Base-by-base conservation (phyloP, 2,113 vertebrate species). In the Gallinago media region DNA sequence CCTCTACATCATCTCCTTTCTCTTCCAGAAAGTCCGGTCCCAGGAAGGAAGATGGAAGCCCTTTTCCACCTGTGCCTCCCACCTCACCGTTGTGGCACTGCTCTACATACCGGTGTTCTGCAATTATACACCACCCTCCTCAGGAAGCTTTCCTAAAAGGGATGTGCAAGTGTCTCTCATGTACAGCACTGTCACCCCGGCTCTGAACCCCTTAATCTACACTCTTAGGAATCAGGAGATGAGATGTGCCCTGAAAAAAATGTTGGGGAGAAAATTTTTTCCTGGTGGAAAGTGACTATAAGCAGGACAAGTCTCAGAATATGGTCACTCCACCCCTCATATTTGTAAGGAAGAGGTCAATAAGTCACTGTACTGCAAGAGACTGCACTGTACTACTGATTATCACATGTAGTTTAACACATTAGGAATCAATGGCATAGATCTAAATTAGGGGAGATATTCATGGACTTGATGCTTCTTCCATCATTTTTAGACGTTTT, bases 161-260 rank as follows among this genome's bases (percentile, higher is more conserved):
- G 73, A 89, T 32, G 29, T 85, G 54, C 79, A 29, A 22, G 21
- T 55, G n/a, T 54, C 88, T 42, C 61, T 94, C 25, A 12, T 62
- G 42, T 91, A 91, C 62, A 75, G 46, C 52, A 71, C 74, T 22
- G 29, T 86, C 50, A 85, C 56, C 12, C 95, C 96, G 36, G 52
- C 94, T 31, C 82, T 97, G 20, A 97, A 97, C 22, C 93, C 95
- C 42, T n/a, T 95, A 40, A 94, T 97, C 73, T 98, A 96, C 32
- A 92, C 78, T 15, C 91, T 97, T 44, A 92, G 89, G 70, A 98
- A 96, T 75, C 81, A 95, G 8, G 94, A 98, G n/a, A 92, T 97
- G 79, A 97, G 87, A 83, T 76, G 61, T 23, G 92, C 88, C 68
- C 59, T 97, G 76, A 49, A 7, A 50, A 97, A 67, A 49, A 12